These are phyloP conservation scores for Heliconius melpomene DNA, from an alignment of 1,140 invertebrate species.

Conservation along the genomic window DNA sequence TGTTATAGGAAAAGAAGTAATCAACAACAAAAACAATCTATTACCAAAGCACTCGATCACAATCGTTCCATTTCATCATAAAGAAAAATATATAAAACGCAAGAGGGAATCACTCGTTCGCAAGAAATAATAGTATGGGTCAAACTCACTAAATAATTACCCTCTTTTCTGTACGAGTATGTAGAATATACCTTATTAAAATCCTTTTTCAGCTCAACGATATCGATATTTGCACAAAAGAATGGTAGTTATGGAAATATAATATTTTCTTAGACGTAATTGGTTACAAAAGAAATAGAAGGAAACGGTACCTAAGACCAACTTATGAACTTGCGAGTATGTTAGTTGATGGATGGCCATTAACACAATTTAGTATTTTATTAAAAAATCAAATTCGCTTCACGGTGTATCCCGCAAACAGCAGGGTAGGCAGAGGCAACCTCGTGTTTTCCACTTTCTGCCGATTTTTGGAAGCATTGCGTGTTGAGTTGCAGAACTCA, in stretches of 20 bases:
- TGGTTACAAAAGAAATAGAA: too few relatives aligned
- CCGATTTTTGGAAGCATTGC: too few relatives aligned
- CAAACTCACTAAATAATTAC: constrained; percentile 21
- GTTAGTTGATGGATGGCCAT: too few relatives aligned
- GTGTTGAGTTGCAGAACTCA: too few relatives aligned
- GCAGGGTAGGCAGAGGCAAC: too few relatives aligned
- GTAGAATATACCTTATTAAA: constrained; percentile 18
- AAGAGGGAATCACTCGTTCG: neutral
- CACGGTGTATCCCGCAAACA: too few relatives aligned
- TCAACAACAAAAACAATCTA: neutral
- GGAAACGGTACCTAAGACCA: too few relatives aligned
- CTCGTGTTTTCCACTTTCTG: too few relatives aligned
- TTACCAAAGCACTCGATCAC: constrained; percentile 17
- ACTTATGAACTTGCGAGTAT: too few relatives aligned
- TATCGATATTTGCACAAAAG: constrained; percentile 5
- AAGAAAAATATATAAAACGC: neutral
- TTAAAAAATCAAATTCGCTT: too few relatives aligned
- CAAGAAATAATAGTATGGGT: constrained; percentile 29
- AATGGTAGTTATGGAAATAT: neutral
- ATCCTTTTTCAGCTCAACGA: constrained; percentile 4
- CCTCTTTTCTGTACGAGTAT: neutral
- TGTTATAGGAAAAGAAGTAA: neutral
- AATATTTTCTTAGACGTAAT: neutral
- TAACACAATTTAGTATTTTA: too few relatives aligned
- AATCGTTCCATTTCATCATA: neutral